Evolutionary conservation across 2,113 vertebrate species (phyloP), one percentile per base, ranked within the genome.

Genomic region (Stigmatopora argus): DNA sequence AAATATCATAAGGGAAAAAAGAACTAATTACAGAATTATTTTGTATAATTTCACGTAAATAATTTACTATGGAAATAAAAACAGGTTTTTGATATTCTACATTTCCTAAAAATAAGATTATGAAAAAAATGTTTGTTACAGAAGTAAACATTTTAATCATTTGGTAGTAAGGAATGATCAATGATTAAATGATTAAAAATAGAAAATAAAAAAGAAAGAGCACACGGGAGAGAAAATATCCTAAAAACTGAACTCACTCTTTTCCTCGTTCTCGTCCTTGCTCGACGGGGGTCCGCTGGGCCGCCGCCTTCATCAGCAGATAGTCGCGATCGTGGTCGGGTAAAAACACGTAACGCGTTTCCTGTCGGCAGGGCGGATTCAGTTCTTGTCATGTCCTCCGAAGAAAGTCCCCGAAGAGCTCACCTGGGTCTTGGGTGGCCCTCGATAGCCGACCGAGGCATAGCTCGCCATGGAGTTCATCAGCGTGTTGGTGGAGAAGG

Each of bases 401-500:
- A 21, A 13, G 9, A 0, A 26, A 11, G 52, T 55, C 11, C 23
- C 6, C 11, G 6, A 7, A 11, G 11, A 5, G 51, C 64, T 51
- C 56, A 92, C 90, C 70, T 74, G 17, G 2, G 85, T 81, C 35
- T 51, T 0, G 0, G 93, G 92, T 0, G 88, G 87, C 0, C 83
- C 70, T 14, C 1, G 46, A 72, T 84, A 94, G 0, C 92, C 92
- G 0, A 2, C 3, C 0, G 12, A 0, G 0, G 57, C 19, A 35
- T 94, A 94, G 53, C 60, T 84, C 41, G 4, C 7, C 41, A 93
- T 73, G 3, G 92, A 92, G 84, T 94, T 93, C 68, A 78, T 77
- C 66, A 94, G 4, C 0, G 93, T 93, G 81, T 93, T 94, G 52
- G 92, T 91, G 72, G 92, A 93, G 82, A 94, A 94, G 0, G 82